Evolutionary conservation across 2,797 vertebrate species (phyloP).

Genomic region (Synanceia verrucosa): DNA sequence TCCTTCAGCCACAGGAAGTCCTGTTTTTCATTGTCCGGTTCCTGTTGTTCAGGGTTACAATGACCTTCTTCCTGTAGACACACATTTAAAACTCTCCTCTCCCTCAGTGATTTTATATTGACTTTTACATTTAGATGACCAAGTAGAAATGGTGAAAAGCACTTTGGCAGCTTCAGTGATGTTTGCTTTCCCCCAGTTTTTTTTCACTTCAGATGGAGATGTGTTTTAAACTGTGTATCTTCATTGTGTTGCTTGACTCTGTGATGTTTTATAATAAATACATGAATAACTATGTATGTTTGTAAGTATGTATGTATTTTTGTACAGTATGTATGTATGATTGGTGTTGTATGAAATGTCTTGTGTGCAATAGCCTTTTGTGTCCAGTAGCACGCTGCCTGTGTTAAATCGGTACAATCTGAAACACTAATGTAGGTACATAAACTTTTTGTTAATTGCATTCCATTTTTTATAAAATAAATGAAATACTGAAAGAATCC

Average conservation of each 20-base stretch:
- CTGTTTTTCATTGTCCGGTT: conserved; percentile 73
- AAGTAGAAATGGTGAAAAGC: conserved; percentile 82
- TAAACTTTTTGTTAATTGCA: conserved; percentile 79
- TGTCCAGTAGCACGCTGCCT: conserved; percentile 85
- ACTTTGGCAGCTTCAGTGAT: conserved; percentile 85
- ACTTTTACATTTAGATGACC: conserved; percentile 63
- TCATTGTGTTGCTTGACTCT: conserved; percentile 68
- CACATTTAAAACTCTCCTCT: conserved; percentile 37
- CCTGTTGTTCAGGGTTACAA: conserved; percentile 77
- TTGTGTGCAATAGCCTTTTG: conserved; percentile 87
- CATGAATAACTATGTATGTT: conserved; percentile 75
- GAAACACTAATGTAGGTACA: conserved; percentile 89
- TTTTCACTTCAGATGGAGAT: conserved; percentile 53
- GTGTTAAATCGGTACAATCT: conserved; percentile 84
- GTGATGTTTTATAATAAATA: conserved; percentile 72
- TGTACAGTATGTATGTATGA: conserved; percentile 82
- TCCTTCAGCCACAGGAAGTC: conserved; percentile 78
- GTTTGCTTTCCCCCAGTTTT: conserved; percentile 57
- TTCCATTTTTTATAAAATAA: conserved; percentile 84
- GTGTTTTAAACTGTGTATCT: conserved; percentile 64
- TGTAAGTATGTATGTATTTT: conserved; percentile 74
- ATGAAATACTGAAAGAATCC: conserved; percentile 71
- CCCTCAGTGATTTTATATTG: conserved; percentile 50
- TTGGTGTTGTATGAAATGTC: conserved; percentile 80
- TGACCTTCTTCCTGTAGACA: conserved; percentile 64